A percentile compares a stretch with the other conserved stretches of the same genome.
Evolutionary conservation across 92 coral and sea anemone genomes (phyloP).

Genomic region (Bergia puertoricense): DNA sequence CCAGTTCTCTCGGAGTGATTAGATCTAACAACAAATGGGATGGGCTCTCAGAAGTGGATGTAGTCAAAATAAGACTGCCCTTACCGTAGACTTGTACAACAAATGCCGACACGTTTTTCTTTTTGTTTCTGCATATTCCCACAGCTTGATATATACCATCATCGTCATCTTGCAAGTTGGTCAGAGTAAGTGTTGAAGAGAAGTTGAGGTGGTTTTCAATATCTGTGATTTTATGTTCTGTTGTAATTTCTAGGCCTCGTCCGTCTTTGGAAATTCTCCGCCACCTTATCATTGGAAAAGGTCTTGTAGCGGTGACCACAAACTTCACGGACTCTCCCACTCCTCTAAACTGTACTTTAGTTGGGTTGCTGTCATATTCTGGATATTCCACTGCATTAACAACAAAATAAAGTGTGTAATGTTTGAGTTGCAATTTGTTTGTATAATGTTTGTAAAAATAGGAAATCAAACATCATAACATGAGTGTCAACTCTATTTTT

Average conservation of each 20-base stretch:
- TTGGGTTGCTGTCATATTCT: not conserved
- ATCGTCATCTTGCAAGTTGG: not conserved
- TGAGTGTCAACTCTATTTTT: too few species aligned
- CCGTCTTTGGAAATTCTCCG: not conserved
- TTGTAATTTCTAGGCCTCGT: not conserved
- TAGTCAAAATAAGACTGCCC: not conserved
- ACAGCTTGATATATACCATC: slow-evolving; percentile 2
- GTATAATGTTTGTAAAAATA: not conserved
- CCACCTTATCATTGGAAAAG: not conserved
- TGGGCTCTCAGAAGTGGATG: too few species aligned
- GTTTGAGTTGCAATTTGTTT: not conserved
- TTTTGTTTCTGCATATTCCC: not conserved
- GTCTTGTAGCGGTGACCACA: not conserved
- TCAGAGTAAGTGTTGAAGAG: not conserved
- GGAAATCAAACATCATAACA: too few species aligned
- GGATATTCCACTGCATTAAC: not conserved
- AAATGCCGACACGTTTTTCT: not conserved
- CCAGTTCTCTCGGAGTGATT: too few species aligned
- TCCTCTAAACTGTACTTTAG: not conserved
- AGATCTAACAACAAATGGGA: too few species aligned
- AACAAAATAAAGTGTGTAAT: not conserved
- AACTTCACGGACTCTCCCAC: not conserved
- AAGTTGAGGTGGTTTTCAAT: not conserved
- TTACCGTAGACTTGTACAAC: not conserved
- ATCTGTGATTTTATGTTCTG: not conserved